Evolutionary conservation across 2,797 vertebrate species (phyloP).

Genomic region (Sebastes kiyomatsui): DNA sequence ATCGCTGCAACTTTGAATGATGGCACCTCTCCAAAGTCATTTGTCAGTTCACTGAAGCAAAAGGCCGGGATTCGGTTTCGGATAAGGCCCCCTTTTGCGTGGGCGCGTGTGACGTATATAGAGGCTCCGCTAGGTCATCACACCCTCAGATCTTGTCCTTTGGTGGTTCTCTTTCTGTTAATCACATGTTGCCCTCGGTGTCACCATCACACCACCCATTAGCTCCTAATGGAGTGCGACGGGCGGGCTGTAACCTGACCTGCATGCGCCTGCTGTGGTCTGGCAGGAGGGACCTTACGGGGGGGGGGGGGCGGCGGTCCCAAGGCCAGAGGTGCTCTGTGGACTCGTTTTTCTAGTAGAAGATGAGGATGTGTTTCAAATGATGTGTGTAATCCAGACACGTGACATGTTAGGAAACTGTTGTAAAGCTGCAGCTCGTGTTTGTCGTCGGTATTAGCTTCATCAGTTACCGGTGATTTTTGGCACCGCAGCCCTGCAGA

Average conservation of each 20-base stretch:
- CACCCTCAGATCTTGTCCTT: conserved; percentile 35
- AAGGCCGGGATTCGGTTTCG: conserved; percentile 17
- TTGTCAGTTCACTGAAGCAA: conserved; percentile 77
- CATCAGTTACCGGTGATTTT: conserved; percentile 23
- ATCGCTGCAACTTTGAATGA: conserved; percentile 66
- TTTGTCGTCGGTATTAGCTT: conserved; percentile 32
- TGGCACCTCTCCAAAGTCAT: conserved; percentile 76
- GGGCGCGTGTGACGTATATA: conserved; percentile 7
- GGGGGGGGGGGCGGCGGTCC: rapidly evolving
- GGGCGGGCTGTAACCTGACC: conserved; percentile 57
- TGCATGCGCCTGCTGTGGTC: conserved; percentile 31
- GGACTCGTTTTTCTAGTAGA: neutral
- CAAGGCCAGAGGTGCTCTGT: conserved; percentile 1
- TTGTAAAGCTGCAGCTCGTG: conserved; percentile 18
- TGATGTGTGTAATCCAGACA: neutral
- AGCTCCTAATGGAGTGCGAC: conserved; percentile 71
- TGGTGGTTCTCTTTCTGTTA: conserved; percentile 21
- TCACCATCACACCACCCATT: conserved; percentile 65
- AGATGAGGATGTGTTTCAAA: conserved; percentile 1
- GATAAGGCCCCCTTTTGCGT: conserved; percentile 47
- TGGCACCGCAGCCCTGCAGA: conserved; percentile 32
- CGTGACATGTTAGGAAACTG: neutral
- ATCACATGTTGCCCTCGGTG: conserved; percentile 51
- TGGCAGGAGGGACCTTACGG: conserved; percentile 4
- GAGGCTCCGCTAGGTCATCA: conserved; percentile 14